These are phyloP conservation scores for Ophion slaviceki DNA, from an alignment of 2,888 invertebrate genomes.

Conservation along the genomic window DNA sequence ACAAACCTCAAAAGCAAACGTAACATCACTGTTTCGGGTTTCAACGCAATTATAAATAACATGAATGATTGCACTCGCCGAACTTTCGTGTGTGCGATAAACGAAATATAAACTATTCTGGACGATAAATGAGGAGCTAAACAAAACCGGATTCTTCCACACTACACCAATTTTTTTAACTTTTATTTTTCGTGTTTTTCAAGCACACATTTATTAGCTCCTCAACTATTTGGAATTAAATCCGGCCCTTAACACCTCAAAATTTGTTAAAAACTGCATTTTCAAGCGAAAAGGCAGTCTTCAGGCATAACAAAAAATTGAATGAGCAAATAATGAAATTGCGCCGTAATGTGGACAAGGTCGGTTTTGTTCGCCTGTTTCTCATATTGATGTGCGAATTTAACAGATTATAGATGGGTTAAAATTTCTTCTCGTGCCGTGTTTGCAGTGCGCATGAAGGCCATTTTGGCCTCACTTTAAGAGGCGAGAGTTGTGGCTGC, in stretches of 20 bases:
- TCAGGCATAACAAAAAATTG: too few relatives aligned
- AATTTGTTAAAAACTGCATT: too few relatives aligned
- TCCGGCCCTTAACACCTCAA: too few relatives aligned
- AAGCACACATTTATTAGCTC: too few relatives aligned
- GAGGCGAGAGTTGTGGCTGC: constrained; percentile 17
- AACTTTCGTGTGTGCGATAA: background rate
- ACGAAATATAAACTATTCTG: background rate
- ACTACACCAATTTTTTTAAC: too few relatives aligned
- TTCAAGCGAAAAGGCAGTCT: too few relatives aligned
- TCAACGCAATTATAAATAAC: background rate
- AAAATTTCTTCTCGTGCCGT: background rate
- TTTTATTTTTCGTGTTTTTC: too few relatives aligned
- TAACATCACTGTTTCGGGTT: background rate
- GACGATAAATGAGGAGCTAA: background rate
- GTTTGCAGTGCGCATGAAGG: background rate
- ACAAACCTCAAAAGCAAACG: background rate
- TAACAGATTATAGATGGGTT: background rate
- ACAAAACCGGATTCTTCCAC: too few relatives aligned
- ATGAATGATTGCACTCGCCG: background rate
- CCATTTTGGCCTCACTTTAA: background rate
- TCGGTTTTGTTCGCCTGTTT: too few relatives aligned
- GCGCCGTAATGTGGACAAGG: too few relatives aligned
- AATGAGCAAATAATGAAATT: too few relatives aligned
- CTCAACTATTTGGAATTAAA: too few relatives aligned
- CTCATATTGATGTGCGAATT: background rate